Evolutionary conservation across 2,113 vertebrate species (phyloP).

Genomic region (Salvator merianae): DNA sequence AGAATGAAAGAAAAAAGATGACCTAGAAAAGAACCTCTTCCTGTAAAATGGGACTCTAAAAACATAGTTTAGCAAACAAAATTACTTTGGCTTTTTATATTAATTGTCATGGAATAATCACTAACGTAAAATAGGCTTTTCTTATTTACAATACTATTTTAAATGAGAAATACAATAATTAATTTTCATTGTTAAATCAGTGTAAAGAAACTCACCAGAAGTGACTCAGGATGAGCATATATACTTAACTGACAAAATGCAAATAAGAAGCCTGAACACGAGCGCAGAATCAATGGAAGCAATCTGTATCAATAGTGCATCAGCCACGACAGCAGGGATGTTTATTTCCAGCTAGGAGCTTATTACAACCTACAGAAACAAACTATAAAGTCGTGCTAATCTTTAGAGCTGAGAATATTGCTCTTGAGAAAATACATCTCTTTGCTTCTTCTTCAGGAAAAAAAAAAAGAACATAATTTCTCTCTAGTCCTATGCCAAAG

Average conservation of each 20-base stretch:
- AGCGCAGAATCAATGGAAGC: slow-evolving; percentile 28
- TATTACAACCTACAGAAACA: slow-evolving; percentile 21
- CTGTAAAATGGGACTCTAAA: slow-evolving; percentile 24
- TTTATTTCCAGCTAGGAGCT: slow-evolving; percentile 57
- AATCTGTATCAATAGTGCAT: slow-evolving; percentile 38
- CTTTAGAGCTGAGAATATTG: slow-evolving; percentile 6
- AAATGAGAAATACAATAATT: slow-evolving; percentile 58
- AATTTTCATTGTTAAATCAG: slow-evolving; percentile 49
- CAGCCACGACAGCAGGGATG: slow-evolving; percentile 43
- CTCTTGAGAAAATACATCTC: slow-evolving; percentile 19
- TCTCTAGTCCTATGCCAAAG: slow-evolving; percentile 18
- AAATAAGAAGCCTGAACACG: slow-evolving; percentile 56
- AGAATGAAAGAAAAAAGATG: background rate
- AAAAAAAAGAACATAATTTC: slow-evolving; percentile 18
- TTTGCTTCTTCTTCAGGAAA: slow-evolving; percentile 24
- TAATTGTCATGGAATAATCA: slow-evolving; percentile 46
- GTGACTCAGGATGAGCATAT: slow-evolving; percentile 47
- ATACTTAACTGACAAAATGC: slow-evolving; percentile 43
- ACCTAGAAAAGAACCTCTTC: slow-evolving; percentile 26
- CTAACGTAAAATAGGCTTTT: slow-evolving; percentile 24
- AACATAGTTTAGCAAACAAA: background rate
- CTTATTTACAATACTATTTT: slow-evolving; percentile 32
- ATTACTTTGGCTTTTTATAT: slow-evolving; percentile 11
- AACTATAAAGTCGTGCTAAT: slow-evolving; percentile 37
- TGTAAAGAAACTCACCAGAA: slow-evolving; percentile 55